Percentiles rank a stretch among this genome's conserved stretches.
Conservation (phyloP, 2,888 invertebrate species). For the Deroplatys truncata region DNA sequence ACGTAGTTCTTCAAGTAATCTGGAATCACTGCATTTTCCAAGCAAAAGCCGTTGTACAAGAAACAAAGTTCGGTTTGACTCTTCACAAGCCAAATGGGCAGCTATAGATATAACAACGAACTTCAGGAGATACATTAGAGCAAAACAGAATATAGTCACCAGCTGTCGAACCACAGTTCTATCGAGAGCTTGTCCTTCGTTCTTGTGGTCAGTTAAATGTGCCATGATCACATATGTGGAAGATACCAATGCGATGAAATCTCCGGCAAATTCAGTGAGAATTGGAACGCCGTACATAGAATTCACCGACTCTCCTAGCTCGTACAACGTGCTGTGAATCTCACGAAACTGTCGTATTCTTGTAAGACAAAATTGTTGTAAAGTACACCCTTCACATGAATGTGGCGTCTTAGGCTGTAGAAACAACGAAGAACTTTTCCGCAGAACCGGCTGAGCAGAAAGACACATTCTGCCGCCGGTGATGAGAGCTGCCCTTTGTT, state of each 20-base stretch:
- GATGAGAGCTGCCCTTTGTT: neutral
- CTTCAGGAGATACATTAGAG: neutral
- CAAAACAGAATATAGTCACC: neutral
- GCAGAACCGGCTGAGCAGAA: neutral
- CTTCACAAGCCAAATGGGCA: neutral
- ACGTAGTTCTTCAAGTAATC: neutral
- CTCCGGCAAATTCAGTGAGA: neutral
- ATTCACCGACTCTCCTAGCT: neutral
- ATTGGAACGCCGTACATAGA: neutral
- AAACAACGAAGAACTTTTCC: neutral
- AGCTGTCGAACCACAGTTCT: neutral
- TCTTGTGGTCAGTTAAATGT: neutral
- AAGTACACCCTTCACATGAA: neutral
- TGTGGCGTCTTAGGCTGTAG: neutral
- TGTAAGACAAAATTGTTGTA: neutral
- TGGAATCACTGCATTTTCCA: neutral
- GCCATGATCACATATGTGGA: neutral
- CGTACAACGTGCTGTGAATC: neutral
- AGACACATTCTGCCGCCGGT: neutral
- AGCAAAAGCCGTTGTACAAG: neutral
- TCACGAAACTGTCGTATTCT: neutral
- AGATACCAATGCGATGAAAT: neutral
- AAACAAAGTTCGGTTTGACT: neutral
- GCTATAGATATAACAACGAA: neutral
- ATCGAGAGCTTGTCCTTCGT: neutral